phyloP scores from a whole-genome alignment of 1,140 invertebrate species.

The Diorhabda elongata region DNA sequence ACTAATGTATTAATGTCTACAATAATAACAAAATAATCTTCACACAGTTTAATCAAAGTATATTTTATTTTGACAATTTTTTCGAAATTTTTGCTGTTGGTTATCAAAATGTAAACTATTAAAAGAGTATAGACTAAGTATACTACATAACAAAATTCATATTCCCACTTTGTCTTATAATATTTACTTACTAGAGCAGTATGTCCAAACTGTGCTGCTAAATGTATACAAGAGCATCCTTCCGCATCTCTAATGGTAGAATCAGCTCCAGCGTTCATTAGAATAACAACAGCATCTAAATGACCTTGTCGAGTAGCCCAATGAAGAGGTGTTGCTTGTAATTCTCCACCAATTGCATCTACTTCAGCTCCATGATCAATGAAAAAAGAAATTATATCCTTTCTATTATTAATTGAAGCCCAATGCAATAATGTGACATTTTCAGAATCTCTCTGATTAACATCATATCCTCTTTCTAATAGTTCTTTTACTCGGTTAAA shows the following conservation, averaged over 20 bases:
- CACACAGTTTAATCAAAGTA: no score
- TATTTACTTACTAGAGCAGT: conserved; percentile 72
- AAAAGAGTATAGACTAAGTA: no score
- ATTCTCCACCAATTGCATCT: conserved; percentile 92
- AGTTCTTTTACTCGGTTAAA: conserved; percentile 79
- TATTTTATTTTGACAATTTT: no score
- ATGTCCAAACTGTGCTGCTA: conserved; percentile 96
- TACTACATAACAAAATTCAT: no score
- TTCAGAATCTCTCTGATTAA: conserved; percentile 84
- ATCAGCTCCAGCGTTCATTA: conserved; percentile 93
- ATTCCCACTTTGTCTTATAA: neutral
- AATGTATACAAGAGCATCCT: conserved; percentile 92
- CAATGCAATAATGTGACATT: conserved; percentile 97
- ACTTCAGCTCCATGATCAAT: conserved; percentile 80
- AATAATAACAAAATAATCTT: no score
- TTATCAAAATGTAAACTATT: no score
- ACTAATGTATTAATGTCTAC: no score
- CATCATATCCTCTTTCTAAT: conserved; percentile 83
- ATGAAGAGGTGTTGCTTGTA: conserved; percentile 93
- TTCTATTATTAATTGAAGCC: conserved; percentile 97
- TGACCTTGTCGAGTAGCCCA: conserved; percentile 98
- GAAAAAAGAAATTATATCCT: conserved; percentile 75
- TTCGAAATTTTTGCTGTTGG: no score
- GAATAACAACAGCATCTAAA: conserved; percentile 81
- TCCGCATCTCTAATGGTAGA: conserved; percentile 89